Percentiles rank a stretch among this genome's conserved stretches.
phyloP scores from a whole-genome alignment of 2,888 invertebrate species.

The Netelia melanura region DNA sequence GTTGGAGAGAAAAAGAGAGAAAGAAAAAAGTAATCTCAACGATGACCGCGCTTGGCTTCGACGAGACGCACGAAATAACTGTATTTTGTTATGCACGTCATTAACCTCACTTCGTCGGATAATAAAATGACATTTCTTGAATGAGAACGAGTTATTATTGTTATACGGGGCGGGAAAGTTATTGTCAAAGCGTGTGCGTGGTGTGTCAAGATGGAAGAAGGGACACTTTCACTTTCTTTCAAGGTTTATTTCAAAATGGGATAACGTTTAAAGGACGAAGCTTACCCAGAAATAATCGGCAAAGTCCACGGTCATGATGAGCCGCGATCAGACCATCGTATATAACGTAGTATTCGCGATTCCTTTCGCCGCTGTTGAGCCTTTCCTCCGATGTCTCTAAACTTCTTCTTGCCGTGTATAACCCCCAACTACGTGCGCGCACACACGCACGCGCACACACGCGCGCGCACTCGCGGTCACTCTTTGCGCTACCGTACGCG shows the following conservation, averaged over 20 bases:
- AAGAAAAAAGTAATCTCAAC: not conserved
- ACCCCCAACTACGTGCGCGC: not conserved
- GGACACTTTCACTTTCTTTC: constrained; percentile 8
- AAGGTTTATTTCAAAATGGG: no score
- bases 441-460: constrained; percentile 44
- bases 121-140: no score
- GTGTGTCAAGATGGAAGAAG: not conserved
- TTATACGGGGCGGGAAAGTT: not conserved
- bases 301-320: constrained; percentile 87
- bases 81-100: not conserved
- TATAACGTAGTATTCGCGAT: constrained; percentile 60
- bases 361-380: constrained; percentile 48
- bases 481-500: not conserved
- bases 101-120: constrained; percentile 23
- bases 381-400: constrained; percentile 28
- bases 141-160: not conserved
- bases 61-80: no score
- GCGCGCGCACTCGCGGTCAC: constrained; percentile 12
- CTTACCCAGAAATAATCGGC: constrained; percentile 88
- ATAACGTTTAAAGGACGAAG: constrained; percentile 60
- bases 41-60: no score
- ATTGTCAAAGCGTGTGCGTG: not conserved
- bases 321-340: constrained; percentile 81
- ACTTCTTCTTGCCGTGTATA: constrained; percentile 28
- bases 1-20: not conserved